Evolutionary conservation across 2,113 vertebrate genomes (phyloP).

Genomic region (Haplochromis burtoni): DNA sequence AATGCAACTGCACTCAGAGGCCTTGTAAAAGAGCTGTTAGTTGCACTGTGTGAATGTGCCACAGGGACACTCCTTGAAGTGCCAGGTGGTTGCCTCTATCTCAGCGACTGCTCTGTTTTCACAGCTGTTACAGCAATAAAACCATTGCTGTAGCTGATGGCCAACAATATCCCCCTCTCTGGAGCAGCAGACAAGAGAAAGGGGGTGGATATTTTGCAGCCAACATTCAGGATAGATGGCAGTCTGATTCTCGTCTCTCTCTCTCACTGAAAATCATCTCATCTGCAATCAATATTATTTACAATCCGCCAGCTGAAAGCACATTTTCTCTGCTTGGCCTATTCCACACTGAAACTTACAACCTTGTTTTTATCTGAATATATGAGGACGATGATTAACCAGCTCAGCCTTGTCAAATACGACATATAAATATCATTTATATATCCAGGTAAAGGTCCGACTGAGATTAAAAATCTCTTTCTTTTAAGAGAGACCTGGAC

Average conservation of each 20-base stretch:
- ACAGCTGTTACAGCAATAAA: conserved; percentile 10
- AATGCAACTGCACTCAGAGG: neutral
- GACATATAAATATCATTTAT: neutral
- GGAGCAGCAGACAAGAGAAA: neutral
- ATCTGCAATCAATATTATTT: neutral
- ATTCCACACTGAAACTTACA: neutral
- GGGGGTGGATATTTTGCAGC: neutral
- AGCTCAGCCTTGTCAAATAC: neutral
- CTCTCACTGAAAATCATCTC: neutral
- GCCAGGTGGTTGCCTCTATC: neutral
- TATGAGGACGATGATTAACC: neutral
- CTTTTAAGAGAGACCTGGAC: neutral
- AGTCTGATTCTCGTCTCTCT: neutral
- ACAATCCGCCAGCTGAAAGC: neutral
- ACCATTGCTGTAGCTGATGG: neutral
- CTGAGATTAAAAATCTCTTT: neutral
- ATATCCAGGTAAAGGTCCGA: neutral
- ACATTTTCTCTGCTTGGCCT: neutral
- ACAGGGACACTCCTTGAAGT: neutral
- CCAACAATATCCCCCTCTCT: neutral
- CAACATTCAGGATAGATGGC: neutral
- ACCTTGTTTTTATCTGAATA: neutral
- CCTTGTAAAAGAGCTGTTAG: neutral
- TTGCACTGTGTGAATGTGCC: neutral
- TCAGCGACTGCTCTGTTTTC: neutral